Evolutionary conservation across 2,113 vertebrate species (phyloP), one percentile per base, ranked within the genome.

Genomic region (Andinoacara biseriatus): DNA sequence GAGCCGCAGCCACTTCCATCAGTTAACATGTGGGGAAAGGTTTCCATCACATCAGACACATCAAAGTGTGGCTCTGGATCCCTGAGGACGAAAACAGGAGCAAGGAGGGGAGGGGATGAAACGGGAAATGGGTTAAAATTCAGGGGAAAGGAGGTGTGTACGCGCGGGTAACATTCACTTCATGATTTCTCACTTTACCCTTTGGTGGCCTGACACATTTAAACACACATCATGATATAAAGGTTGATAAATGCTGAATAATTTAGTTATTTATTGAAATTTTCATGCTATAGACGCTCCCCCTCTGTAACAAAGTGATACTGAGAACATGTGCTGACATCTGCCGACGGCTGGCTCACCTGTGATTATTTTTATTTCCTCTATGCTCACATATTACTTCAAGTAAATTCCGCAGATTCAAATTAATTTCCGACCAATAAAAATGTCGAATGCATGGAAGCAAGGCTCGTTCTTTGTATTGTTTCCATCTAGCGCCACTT

Each of bases 1-100:
- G 67, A 72, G 7, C 67, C 67, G 67, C 69, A 15, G 22, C 77
- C 59, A 76, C 61, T 29, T 81, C 80, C 84, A 80, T 62, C 76
- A 75, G 78, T 78, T 65, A 77, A 86, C 82, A 83, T 26, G 80
- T 74, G 76, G 84, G 82, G 76, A 74, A 86, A 84, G 81, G 75
- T 86, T 79, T 76, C 84, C 89, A 85, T 92, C 91, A 90, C 89
- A 92, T 87, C 87, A 89, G 80, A 72, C 80, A 93, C 91, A 88
- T 92, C 93, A 92, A 92, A 93, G 92, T 59, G 86, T 26, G 69
- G 87, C 85, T 81, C 78, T 24, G 77, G 67, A 38, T 88, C 88
- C 90, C 93, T 93, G 89, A 89, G 88, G 91, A 91, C 17, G 81
- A 80, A 61, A 81, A 87, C 81, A 92, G 78, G 78, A 84, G 84